These are phyloP conservation scores for Chaetodon trifasciatus DNA, from an alignment of 2,797 vertebrate species.

Conservation along the genomic window DNA sequence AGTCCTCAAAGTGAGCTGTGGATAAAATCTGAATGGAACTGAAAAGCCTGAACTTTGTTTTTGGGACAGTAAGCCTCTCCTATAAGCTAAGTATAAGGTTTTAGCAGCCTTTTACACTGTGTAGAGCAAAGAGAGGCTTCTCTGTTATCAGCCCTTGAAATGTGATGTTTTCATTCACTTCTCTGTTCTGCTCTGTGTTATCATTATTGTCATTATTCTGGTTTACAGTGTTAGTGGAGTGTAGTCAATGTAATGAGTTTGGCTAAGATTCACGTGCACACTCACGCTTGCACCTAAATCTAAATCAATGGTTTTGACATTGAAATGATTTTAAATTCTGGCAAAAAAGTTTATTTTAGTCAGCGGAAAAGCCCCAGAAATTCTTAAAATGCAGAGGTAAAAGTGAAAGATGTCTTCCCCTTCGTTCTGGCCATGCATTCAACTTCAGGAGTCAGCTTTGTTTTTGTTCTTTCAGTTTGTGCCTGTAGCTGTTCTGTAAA, in stretches of 20 bases:
- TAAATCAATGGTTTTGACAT: conserved; percentile 16
- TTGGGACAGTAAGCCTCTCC: conserved; percentile 60
- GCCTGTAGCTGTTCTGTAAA: conserved; percentile 87
- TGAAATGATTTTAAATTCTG: conserved; percentile 18
- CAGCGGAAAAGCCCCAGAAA: conserved; percentile 37
- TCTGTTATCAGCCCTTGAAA: conserved; percentile 57
- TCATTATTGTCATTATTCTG: conserved; percentile 48
- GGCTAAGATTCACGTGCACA: conserved; percentile 43
- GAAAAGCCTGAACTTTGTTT: conserved; percentile 30
- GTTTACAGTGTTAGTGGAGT: conserved; percentile 65
- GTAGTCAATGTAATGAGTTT: conserved; percentile 57
- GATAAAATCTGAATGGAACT: conserved; percentile 20
- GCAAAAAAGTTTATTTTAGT: conserved; percentile 17
- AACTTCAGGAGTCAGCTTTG: conserved; percentile 54
- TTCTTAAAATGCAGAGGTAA: conserved; percentile 28
- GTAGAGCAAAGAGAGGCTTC: conserved; percentile 65
- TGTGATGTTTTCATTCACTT: conserved; percentile 67
- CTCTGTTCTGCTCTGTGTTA: conserved; percentile 43
- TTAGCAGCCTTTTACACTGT: conserved; percentile 72
- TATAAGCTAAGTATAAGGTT: conserved; percentile 66
- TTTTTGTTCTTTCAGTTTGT: conserved; percentile 76
- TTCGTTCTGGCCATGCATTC: conserved; percentile 66
- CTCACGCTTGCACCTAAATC: conserved; percentile 37
- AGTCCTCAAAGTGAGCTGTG: conserved; percentile 12
- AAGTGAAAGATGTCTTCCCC: conserved; percentile 54